phyloP scores from a whole-genome alignment of 2,888 invertebrate genomes.

The Pollenia griseotomentosa region DNA sequence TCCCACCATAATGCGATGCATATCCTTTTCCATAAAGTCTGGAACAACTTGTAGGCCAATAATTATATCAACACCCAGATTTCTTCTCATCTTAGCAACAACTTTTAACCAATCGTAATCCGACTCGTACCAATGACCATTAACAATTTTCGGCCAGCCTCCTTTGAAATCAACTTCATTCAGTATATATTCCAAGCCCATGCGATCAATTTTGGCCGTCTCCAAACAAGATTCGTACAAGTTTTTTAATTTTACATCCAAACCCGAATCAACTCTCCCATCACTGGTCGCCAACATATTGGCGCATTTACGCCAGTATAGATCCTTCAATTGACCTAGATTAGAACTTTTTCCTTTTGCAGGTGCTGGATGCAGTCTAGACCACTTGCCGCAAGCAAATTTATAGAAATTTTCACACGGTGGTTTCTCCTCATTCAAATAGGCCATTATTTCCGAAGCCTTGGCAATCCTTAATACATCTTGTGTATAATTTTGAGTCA shows the following conservation, averaged over 20 bases:
- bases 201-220: constrained; percentile 74
- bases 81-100: constrained; percentile 79
- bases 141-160: constrained; percentile 81
- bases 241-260: constrained; percentile 78
- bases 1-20: constrained; percentile 80
- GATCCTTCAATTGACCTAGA: constrained; percentile 79
- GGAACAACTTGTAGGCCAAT: constrained; percentile 81
- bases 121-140: constrained; percentile 79
- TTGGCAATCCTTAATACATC: constrained; percentile 80
- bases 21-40: constrained; percentile 79
- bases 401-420: constrained; percentile 81
- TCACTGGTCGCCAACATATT: constrained; percentile 77
- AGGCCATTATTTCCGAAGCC: constrained; percentile 80
- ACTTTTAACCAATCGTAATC: constrained; percentile 81
- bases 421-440: constrained; percentile 76
- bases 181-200: constrained; percentile 76
- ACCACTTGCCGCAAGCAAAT: constrained; percentile 82
- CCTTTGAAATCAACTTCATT: constrained; percentile 78
- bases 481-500: constrained; percentile 78
- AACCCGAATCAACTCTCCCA: constrained; percentile 75
- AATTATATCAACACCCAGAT: constrained; percentile 80
- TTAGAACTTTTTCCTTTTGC: constrained; percentile 77
- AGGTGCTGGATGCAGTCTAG: constrained; percentile 78
- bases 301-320: constrained; percentile 80
- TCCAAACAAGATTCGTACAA: constrained; percentile 80